Conservation (phyloP, 2,797 vertebrate genomes). For the Phalanger gymnotis region DNA sequence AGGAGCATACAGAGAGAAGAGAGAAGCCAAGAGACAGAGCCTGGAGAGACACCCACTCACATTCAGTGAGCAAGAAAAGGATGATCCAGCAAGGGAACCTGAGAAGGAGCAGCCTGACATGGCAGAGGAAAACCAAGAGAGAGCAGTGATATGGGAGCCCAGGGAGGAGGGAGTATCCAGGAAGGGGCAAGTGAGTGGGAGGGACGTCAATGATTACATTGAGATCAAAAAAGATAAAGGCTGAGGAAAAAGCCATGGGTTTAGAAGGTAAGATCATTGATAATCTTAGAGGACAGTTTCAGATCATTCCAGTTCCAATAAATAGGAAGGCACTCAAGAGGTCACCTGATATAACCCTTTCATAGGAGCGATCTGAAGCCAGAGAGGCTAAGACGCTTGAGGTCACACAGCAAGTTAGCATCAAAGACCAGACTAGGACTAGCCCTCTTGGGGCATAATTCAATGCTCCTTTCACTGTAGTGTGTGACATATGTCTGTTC, state of each 20-base stretch:
- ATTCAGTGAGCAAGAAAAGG: not conserved
- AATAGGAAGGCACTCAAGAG: not conserved
- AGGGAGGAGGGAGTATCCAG: not conserved
- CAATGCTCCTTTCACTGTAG: not conserved
- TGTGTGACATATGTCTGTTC: not conserved
- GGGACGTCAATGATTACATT: not conserved
- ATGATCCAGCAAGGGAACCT: not conserved
- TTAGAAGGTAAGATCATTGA: not conserved
- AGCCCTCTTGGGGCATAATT: not conserved
- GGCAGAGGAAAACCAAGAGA: not conserved
- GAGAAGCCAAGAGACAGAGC: not conserved
- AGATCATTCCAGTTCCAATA: not conserved
- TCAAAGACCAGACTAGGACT: not conserved
- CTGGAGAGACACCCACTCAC: not conserved
- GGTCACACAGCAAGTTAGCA: not conserved
- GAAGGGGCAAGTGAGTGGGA: not conserved
- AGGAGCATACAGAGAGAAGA: not conserved
- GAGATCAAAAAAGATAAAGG: not conserved
- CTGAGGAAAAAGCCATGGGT: not conserved
- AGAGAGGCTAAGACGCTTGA: not conserved
- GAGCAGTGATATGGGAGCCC: not conserved
- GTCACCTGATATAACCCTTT: not conserved
- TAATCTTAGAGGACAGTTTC: not conserved
- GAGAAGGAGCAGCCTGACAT: not conserved
- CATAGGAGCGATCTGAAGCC: not conserved